A percentile compares a stretch with the other conserved stretches of the same genome.
phyloP scores from a whole-genome alignment of 2,797 vertebrate species.

The Sphaeramia orbicularis region DNA sequence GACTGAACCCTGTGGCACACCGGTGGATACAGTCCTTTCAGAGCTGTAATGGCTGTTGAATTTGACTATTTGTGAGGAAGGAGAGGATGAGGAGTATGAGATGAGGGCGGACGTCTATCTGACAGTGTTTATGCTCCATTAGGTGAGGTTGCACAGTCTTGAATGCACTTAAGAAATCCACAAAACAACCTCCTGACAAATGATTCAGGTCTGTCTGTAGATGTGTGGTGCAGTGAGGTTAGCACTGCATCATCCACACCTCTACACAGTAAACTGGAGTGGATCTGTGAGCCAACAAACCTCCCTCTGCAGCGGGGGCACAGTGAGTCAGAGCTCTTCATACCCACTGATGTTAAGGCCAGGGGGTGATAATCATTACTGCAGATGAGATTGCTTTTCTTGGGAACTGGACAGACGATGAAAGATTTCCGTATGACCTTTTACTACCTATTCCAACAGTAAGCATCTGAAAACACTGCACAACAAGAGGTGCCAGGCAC shows the following conservation, averaged over 20 bases:
- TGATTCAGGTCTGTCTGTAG: not conserved
- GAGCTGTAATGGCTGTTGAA: too few species aligned
- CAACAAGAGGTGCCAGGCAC: too few species aligned
- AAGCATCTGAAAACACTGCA: too few species aligned
- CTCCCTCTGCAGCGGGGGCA: not conserved
- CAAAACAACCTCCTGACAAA: not conserved
- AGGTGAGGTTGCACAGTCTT: too few species aligned
- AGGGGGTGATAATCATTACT: not conserved
- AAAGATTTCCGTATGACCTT: not conserved
- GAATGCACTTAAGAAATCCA: too few species aligned
- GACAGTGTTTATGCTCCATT: too few species aligned
- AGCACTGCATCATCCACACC: not conserved
- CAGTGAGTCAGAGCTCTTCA: not conserved
- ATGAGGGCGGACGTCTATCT: too few species aligned
- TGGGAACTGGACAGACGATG: not conserved
- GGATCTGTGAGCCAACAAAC: not conserved
- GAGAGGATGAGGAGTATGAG: too few species aligned
- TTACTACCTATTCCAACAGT: too few species aligned
- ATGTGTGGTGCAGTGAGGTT: not conserved
- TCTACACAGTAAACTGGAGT: not conserved
- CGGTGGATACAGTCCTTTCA: too few species aligned
- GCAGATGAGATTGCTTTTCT: not conserved
- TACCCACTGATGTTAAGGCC: not conserved
- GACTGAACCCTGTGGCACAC: too few species aligned
- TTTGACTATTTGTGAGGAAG: too few species aligned